Evolutionary conservation across 2,888 invertebrate genomes (phyloP), one percentile per base, ranked within the genome.

Genomic region (Unio pictorum): DNA sequence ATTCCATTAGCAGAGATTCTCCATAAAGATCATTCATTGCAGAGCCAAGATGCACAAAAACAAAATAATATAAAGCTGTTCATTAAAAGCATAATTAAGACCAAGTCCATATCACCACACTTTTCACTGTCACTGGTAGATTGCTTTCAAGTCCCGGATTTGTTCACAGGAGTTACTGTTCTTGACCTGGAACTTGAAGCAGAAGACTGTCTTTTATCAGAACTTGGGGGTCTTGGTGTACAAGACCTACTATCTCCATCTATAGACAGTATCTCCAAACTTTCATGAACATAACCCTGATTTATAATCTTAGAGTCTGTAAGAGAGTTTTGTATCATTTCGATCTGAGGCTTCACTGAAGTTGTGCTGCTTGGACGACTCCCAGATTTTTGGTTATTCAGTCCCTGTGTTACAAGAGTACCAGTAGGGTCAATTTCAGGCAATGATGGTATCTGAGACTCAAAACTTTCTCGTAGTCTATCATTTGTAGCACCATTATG

Each of bases 371-470:
- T 76, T 23, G 67, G 55, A 4, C 74, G 65, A 64, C 69, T 74
- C 23, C 55, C 45, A 18, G 57, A 56, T 64, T 72, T 55, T 30
- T 77, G 73, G 60, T 78, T 82, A 61, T 78, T 80, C 63, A 78
- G 54, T 23, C 84, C 84, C 64, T 85, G 86, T 23, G 83, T 80
- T 55, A 86, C 80, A 54, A 86, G 78, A 64, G 81, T 82, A 3
- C 84, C 82, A 55, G 80, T 81, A 60, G 81, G 73, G 55, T 79
- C 81, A 63, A 86, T 84, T 66, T 84, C 81, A 18, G 85, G 86
- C 58, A 86, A 72, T 63, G 81, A 77, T 23, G 84, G 73, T n/a
- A 72, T 71, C 66, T 76, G 72, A 55, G 71, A 72, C 11, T 77
- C 77, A 45, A 59, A 58, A 5, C 63, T 69, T 55, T 76, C 73